These are phyloP conservation scores for Thalpophila matura DNA, from an alignment of 2,888 invertebrate species.

Conservation along the genomic window DNA sequence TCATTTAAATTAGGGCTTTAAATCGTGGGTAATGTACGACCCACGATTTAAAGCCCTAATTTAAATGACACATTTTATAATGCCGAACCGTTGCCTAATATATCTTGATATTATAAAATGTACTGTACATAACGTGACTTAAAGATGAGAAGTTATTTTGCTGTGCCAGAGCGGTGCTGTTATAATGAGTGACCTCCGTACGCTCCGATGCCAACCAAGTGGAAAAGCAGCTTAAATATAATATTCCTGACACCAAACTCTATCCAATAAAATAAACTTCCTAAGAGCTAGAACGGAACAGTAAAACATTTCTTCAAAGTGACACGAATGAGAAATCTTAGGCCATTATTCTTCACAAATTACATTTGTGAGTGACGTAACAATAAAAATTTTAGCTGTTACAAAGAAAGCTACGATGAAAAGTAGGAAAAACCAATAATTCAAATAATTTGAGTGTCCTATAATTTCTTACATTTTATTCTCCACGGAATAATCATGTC, in stretches of 20 bases:
- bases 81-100: too few species aligned
- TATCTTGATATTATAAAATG: too few species aligned
- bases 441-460: slow-evolving; percentile 34
- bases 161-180: too few species aligned
- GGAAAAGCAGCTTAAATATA: too few species aligned
- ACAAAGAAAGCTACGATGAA: slow-evolving; percentile 20
- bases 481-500: slow-evolving; percentile 29
- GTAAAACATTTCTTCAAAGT: slow-evolving; percentile 18
- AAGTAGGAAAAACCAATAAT: slow-evolving; percentile 42
- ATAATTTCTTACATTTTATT: slow-evolving; percentile 30
- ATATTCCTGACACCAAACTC: slow-evolving; percentile 19
- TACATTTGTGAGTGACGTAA: slow-evolving; percentile 48
- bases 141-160: too few species aligned
- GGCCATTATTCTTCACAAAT: slow-evolving; percentile 38
- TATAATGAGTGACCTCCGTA: too few species aligned
- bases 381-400: slow-evolving; percentile 50
- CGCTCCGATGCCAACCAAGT: too few species aligned
- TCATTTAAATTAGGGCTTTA: too few species aligned
- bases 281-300: slow-evolving; percentile 16
- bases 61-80: too few species aligned
- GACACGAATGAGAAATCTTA: slow-evolving; percentile 41
- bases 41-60: too few species aligned
- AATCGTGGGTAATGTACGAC: too few species aligned
- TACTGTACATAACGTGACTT: too few species aligned
- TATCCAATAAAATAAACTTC: slow-evolving; percentile 24